Percentiles rank a stretch among this genome's conserved stretches.
phyloP scores from a whole-genome alignment of 2,797 vertebrate species.

The Halcyon smyrnensis region DNA sequence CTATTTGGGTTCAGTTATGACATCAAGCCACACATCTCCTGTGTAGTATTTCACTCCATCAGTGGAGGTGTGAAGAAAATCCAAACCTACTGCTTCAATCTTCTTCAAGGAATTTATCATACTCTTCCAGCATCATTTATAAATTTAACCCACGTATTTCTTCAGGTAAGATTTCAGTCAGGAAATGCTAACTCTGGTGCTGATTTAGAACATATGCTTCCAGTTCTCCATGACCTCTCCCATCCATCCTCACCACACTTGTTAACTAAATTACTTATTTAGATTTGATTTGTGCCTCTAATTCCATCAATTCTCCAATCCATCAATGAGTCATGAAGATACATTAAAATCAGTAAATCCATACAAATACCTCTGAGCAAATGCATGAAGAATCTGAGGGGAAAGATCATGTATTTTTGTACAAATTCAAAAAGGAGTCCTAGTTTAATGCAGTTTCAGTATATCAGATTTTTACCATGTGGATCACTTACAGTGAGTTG shows the following conservation, averaged over 20 bases:
- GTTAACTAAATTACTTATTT: not conserved
- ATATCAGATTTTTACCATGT: not conserved
- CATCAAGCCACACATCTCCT: not conserved
- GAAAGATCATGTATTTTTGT: not conserved
- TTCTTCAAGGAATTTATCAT: not conserved
- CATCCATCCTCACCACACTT: not conserved
- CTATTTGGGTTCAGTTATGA: not conserved
- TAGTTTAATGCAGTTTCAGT: not conserved
- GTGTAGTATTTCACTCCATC: not conserved
- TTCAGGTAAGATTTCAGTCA: not conserved
- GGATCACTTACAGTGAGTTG: not conserved
- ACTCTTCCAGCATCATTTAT: not conserved
- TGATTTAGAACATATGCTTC: not conserved
- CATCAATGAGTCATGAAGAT: not conserved
- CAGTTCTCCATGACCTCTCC: not conserved
- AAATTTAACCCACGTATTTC: not conserved
- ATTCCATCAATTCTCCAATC: not conserved
- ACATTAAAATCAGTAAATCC: not conserved
- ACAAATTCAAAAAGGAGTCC: not conserved
- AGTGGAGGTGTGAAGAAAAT: not conserved
- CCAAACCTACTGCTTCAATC: not conserved
- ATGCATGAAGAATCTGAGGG: not conserved
- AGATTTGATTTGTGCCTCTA: not conserved
- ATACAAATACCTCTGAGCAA: not conserved
- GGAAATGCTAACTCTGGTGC: not conserved